A percentile compares a stretch with the other conserved stretches of the same genome.
These are phyloP conservation scores for Lycaon pictus DNA, from an alignment of 2,113 vertebrate genomes.

Conservation along the genomic window DNA sequence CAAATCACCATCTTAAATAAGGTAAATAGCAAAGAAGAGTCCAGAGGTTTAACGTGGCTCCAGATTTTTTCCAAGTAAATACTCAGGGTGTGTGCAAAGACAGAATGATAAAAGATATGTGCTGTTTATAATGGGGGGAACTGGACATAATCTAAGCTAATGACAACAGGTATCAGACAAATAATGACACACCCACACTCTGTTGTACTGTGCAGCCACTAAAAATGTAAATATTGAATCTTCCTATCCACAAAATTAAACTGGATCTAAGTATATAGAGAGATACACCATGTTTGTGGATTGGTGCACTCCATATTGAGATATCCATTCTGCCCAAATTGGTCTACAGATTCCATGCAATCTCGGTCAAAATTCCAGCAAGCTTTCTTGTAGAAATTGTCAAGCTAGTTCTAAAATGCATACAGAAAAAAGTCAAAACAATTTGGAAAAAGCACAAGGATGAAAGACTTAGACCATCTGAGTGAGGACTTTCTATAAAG, in stretches of 20 bases:
- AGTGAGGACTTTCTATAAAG: neutral
- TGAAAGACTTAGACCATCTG: neutral
- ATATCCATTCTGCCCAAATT: too few species aligned
- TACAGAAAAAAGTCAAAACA: neutral
- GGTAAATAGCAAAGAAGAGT: neutral
- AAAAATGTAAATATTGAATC: neutral
- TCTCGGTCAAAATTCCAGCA: neutral
- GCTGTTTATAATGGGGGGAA: neutral
- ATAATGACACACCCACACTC: neutral
- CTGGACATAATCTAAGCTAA: neutral
- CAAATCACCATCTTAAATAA: neutral
- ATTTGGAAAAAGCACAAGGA: neutral
- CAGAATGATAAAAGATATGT: too few species aligned
- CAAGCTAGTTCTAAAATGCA: neutral
- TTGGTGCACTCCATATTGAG: neutral
- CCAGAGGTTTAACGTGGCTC: neutral
- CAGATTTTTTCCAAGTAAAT: neutral
- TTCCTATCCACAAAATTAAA: neutral
- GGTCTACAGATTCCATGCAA: neutral
- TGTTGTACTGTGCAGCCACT: accelerated
- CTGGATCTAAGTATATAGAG: neutral
- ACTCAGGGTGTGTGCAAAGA: neutral
- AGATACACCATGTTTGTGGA: neutral
- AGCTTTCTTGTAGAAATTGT: neutral
- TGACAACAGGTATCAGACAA: neutral